Conservation (phyloP, 1,140 invertebrate genomes). For the Leptopilina boulardi region DNA sequence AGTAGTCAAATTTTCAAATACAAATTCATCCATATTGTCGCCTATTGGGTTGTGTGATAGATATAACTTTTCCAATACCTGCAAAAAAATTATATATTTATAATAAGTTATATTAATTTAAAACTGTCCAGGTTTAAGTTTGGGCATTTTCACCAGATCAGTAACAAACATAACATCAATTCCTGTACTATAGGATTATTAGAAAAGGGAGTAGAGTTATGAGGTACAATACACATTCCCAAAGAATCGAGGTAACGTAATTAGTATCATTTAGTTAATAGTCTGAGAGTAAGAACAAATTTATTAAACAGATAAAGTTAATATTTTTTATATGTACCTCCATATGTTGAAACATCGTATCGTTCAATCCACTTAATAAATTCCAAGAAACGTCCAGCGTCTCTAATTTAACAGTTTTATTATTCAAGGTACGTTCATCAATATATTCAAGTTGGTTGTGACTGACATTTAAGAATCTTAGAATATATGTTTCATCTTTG, state of each 20-base stretch:
- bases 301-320: too few species aligned
- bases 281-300: too few species aligned
- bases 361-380: constrained; percentile 65
- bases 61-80: constrained; percentile 68
- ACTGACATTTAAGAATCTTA: constrained; percentile 68
- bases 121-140: too few species aligned
- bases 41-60: constrained; percentile 69
- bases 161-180: too few species aligned
- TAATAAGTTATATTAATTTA: too few species aligned
- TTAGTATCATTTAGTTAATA: too few species aligned
- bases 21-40: constrained; percentile 67
- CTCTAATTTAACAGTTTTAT: constrained; percentile 66
- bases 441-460: constrained; percentile 70
- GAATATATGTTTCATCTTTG: constrained; percentile 67
- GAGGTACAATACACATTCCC: too few species aligned
- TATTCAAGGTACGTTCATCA: constrained; percentile 67
- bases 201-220: too few species aligned
- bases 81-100: constrained; percentile 44
- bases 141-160: too few species aligned
- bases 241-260: too few species aligned
- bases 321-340: constrained; percentile 58
- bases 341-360: constrained; percentile 72
- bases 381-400: constrained; percentile 71
- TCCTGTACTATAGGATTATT: too few species aligned
- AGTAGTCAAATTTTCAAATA: constrained; percentile 62